phyloP scores from a whole-genome alignment of 1,140 invertebrate genomes.

The Drosophila gunungcola region DNA sequence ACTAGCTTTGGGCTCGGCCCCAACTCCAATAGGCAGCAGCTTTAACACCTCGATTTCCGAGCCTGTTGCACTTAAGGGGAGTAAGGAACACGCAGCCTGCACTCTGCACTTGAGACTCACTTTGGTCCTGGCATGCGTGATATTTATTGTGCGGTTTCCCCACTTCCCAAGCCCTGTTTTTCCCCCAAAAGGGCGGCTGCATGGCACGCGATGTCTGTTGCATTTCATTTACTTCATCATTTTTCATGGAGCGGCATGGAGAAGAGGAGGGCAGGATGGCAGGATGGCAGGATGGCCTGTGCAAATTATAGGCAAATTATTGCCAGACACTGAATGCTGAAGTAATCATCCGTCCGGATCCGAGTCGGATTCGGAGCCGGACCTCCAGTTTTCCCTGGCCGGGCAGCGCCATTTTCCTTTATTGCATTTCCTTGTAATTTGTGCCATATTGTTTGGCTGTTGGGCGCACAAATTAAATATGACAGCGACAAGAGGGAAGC shows the following conservation, averaged over 20 bases:
- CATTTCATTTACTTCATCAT: slow-evolving; percentile 78
- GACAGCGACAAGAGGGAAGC: slow-evolving; percentile 20
- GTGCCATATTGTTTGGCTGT: slow-evolving; percentile 75
- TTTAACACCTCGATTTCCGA: slow-evolving; percentile 55
- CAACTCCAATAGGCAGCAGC: slow-evolving; percentile 22
- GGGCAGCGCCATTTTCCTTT: slow-evolving; percentile 49
- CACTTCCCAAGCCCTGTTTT: not conserved
- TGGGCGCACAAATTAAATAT: slow-evolving; percentile 74
- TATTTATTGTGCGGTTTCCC: slow-evolving; percentile 48
- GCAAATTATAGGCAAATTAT: slow-evolving; percentile 81
- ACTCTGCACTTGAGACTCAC: slow-evolving; percentile 72
- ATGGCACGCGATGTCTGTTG: slow-evolving; percentile 66
- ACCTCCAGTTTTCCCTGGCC: not conserved
- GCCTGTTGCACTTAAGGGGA: slow-evolving; percentile 54
- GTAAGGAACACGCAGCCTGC: slow-evolving; percentile 28
- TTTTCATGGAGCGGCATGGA: slow-evolving; percentile 35
- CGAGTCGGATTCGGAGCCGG: not conserved
- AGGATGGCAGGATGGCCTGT: not conserved
- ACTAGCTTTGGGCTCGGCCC: not conserved
- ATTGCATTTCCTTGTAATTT: slow-evolving; percentile 80
- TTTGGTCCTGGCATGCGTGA: slow-evolving; percentile 48
- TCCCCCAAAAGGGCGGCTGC: slow-evolving; percentile 5
- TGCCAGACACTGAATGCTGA: slow-evolving; percentile 67
- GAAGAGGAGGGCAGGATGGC: too few species aligned
- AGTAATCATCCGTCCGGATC: slow-evolving; percentile 62